Base-by-base conservation (phyloP, 2,888 invertebrate genomes). In the Pristionchus fissidentatus region DNA sequence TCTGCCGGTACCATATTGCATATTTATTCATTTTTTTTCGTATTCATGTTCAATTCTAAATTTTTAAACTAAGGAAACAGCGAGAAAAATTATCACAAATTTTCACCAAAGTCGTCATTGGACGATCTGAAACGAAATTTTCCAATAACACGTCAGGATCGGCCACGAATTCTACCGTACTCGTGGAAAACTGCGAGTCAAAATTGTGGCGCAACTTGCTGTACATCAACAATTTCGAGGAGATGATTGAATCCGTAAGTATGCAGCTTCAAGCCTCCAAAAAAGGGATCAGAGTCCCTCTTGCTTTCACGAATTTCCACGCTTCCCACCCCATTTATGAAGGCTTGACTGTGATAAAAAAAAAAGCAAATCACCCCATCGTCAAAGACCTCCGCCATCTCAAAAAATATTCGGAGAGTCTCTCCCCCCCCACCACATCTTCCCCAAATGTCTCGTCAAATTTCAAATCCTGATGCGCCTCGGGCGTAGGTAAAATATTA, bases 191-290 rank as follows among this genome's bases (percentile, higher is more conserved):
- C 3, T 88, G 88, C 81, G 79, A 81, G 60, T 13, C 80, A 43
- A 62, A 83, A 46, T 85, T 87, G 86, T 87, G 87, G 87, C 52
- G 60, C 29, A 88, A 88, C 43, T 52, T 88, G 10, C 80, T 88
- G 13, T 87, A 87, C 75, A 88, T 88, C 62, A 88, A 88, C 70
- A 88, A 88, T 43, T 86, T 87, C 55, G 85, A 80, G 22, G 85
- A 79, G 29, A 55, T 78, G 32, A 62, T 83, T 22, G 81, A 84
- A 13, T 83, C 83, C 62, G 84, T 84, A 52, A 78, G 75, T 4
- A 62, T n/a, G n/a, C n/a, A n/a, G n/a, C 10, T 49, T 15, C 52
- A 49, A 10, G 10, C 19, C 52, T 15, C 19, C 52, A 19, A 49
- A 15, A 15, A 15, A 49, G 52, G 19, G 19, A 49, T 49, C 52